Base-by-base conservation (phyloP, 2,113 vertebrate genomes). In the Romanogobio albipinnatus region DNA sequence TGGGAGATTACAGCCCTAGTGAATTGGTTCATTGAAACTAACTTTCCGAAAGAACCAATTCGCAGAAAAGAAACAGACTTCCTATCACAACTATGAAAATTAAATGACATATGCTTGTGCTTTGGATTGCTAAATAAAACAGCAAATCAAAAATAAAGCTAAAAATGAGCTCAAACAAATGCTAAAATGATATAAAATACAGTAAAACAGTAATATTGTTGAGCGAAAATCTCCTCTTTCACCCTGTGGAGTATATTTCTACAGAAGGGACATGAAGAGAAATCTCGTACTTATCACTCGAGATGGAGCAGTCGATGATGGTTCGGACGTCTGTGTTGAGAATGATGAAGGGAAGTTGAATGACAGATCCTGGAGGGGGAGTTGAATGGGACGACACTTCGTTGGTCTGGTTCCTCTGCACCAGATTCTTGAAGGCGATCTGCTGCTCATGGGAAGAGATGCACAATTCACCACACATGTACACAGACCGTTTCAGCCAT, bases 261-360 rank as follows among this genome's bases (percentile, higher is more conserved):
- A 56, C 17, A 62, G 14, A 56, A 26, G 58, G 8, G 49, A 62
- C 11, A 68, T 56, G 14, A 56, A 26, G 58, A 13, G 49, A 62
- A 19, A 68, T 56, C 17, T 66, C 95, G 93, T 89, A 96, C 96
- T 97, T 97, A 90, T 96, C 96, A 71, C 95, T 96, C 76, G 96
- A 97, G 91, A 97, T 96, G 91, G 96, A 97, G 94, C 96, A 97
- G 85, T 97, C 96, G 88, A 97, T 97, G 87, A 97, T 91, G 0
- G 96, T 97, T 87, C 93, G 95, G 71, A 95, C 95, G 92, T 96
- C 96, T 14, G 96, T 97, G 89, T 96, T 97, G 90, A 97, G 93
- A 85, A 96, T 94, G 88, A 97, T 94, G 83, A 97, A 96, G 10
- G 96, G 96, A 83, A 97, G 94, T 87, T 96, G 95, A 82, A 97